Conservation (phyloP, 1,140 invertebrate genomes). For the Drosophila murphyi region DNA sequence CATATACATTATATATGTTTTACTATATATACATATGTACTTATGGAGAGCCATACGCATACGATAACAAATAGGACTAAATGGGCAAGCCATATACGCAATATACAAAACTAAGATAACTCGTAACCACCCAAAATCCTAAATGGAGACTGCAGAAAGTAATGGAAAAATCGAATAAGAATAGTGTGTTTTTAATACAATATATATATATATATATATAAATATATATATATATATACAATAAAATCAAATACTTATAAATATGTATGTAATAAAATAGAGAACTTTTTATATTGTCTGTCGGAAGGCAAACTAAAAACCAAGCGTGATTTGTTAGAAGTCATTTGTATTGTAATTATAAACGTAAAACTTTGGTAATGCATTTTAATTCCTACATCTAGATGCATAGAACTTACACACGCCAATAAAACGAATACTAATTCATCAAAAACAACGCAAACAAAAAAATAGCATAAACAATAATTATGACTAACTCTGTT, state of each 20-base stretch:
- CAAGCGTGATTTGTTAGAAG: conserved; percentile 78
- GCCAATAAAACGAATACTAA: conserved; percentile 34
- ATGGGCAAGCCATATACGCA: conserved; percentile 58
- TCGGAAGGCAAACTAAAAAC: conserved; percentile 64
- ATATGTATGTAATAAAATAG: conserved; percentile 67
- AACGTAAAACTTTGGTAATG: conserved; percentile 75
- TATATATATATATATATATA: conserved; percentile 57
- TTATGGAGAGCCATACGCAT: conserved; percentile 27
- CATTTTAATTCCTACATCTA: conserved; percentile 73
- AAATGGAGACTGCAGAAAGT: conserved; percentile 76
- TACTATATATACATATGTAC: conserved; percentile 8
- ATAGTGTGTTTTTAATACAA: conserved; percentile 76
- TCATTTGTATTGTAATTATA: conserved; percentile 51
- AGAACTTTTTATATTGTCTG: conserved; percentile 77
- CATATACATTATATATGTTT: neutral
- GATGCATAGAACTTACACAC: conserved; percentile 39
- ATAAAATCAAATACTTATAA: conserved; percentile 11
- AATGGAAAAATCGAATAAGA: conserved; percentile 53
- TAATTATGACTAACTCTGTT: conserved; percentile 81
- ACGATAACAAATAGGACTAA: conserved; percentile 51
- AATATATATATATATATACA: conserved; percentile 19
- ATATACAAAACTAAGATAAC: conserved; percentile 77
- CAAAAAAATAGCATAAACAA: conserved; percentile 72
- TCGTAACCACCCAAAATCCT: conserved; percentile 82
- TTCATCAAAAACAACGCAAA: conserved; percentile 40